A percentile compares a stretch with the other conserved stretches of the same genome.
These are phyloP conservation scores for Amphilophus citrinellus DNA, from an alignment of 2,113 vertebrate species.

Conservation along the genomic window DNA sequence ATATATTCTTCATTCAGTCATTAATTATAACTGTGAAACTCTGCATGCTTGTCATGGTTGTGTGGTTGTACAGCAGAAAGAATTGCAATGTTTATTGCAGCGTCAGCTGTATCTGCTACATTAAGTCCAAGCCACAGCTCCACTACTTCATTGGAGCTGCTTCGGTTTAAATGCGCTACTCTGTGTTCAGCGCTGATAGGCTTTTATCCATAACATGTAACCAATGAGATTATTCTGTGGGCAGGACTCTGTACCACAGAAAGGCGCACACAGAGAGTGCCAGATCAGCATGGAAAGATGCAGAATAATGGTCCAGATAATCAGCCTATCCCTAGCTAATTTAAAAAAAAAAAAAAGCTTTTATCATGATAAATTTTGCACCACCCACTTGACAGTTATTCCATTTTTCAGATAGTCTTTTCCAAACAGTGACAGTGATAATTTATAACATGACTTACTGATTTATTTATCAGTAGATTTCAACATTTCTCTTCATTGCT, in stretches of 20 bases:
- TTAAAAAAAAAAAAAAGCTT: background rate
- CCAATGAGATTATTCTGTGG: background rate
- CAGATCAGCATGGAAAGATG: background rate
- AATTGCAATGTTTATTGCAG: background rate
- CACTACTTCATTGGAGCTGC: background rate
- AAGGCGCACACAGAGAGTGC: background rate
- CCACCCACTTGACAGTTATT: background rate
- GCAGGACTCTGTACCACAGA: background rate
- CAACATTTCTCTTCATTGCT: constrained; percentile 7
- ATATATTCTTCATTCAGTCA: background rate
- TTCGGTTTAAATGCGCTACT: background rate
- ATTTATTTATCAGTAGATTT: background rate
- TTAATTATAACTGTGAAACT: background rate
- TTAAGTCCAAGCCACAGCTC: background rate
- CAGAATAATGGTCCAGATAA: background rate
- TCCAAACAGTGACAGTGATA: background rate
- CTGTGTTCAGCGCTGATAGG: background rate
- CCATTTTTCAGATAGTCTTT: background rate
- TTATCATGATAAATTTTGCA: background rate
- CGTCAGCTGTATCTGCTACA: background rate
- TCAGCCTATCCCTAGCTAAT: background rate
- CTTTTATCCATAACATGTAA: background rate
- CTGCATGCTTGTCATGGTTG: background rate
- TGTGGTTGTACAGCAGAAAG: constrained; percentile 8
- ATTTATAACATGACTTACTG: background rate